A percentile compares a stretch with the other conserved stretches of the same genome.
Evolutionary conservation across 2,888 invertebrate genomes (phyloP).

Genomic region (Galerucella pusilla): DNA sequence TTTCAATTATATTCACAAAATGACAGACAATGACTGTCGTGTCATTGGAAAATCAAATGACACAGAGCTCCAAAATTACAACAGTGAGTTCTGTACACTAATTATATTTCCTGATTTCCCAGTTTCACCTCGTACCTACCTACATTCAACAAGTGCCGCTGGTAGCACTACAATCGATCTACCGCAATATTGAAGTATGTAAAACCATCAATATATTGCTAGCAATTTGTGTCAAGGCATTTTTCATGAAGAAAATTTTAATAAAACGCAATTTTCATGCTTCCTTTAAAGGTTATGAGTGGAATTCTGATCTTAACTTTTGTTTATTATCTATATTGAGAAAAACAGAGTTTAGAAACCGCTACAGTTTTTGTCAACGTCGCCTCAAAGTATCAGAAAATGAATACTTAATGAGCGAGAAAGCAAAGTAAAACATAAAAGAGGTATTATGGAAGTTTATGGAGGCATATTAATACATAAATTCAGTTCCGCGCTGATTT

Average conservation of each 20-base stretch:
- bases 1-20: too few species aligned
- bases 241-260: background rate
- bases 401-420: conserved; percentile 10
- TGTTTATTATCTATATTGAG: background rate
- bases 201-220: too few species aligned
- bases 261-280: background rate
- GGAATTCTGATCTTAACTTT: background rate
- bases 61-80: too few species aligned
- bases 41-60: too few species aligned
- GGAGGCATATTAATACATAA: background rate
- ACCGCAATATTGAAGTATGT: too few species aligned
- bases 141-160: too few species aligned
- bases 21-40: too few species aligned
- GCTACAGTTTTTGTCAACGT: conserved; percentile 13
- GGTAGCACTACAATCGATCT: too few species aligned
- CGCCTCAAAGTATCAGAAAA: conserved; percentile 10
- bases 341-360: conserved; percentile 5
- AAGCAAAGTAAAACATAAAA: conserved; percentile 7
- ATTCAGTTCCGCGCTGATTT: background rate
- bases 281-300: background rate
- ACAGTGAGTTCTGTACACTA: too few species aligned
- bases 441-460: background rate
- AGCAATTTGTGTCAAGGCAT: background rate
- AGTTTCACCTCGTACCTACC: too few species aligned
- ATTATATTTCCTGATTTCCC: too few species aligned